phyloP scores from a whole-genome alignment of 2,888 invertebrate genomes.

The Nymphalis polychloros region DNA sequence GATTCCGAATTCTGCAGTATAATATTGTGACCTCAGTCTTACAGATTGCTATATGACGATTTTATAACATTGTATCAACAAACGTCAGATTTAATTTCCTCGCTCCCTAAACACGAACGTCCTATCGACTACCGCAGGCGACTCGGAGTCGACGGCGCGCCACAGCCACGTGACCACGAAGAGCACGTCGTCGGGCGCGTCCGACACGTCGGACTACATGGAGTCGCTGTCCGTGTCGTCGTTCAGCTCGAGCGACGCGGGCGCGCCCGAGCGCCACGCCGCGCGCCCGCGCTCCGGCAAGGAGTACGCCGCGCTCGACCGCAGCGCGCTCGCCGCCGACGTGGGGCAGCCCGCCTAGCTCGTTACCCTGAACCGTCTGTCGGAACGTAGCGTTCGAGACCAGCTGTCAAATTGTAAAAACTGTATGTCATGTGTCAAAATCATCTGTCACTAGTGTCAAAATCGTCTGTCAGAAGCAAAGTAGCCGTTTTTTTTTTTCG shows the following conservation, averaged over 20 bases:
- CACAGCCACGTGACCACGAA: conserved; percentile 82
- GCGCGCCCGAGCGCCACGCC: conserved; percentile 78
- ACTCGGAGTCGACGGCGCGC: conserved; percentile 73
- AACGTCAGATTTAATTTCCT: not conserved
- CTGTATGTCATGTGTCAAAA: too few relatives aligned
- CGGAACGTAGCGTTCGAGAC: too few relatives aligned
- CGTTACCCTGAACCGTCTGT: too few relatives aligned
- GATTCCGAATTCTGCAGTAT: too few relatives aligned
- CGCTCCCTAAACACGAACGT: not conserved
- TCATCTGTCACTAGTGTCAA: not conserved
- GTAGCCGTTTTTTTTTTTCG: not conserved
- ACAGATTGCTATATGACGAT: too few relatives aligned
- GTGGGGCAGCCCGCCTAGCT: conserved; percentile 9
- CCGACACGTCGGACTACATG: conserved; percentile 88
- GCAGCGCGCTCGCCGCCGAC: conserved; percentile 55
- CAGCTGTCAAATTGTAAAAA: too few relatives aligned
- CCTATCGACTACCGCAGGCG: conserved; percentile 53
- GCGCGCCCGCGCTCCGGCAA: conserved; percentile 72
- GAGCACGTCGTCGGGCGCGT: conserved; percentile 86
- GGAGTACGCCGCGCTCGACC: conserved; percentile 72
- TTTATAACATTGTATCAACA: too few relatives aligned
- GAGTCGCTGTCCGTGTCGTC: conserved; percentile 87
- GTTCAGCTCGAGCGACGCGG: conserved; percentile 84
- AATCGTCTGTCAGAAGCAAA: not conserved
- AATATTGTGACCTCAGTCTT: too few relatives aligned